Evolutionary conservation across 53 echinoderm and acorn worm species (phyloP), one percentile per base, ranked within the genome.

Genomic region (Echinarachnius parma): DNA sequence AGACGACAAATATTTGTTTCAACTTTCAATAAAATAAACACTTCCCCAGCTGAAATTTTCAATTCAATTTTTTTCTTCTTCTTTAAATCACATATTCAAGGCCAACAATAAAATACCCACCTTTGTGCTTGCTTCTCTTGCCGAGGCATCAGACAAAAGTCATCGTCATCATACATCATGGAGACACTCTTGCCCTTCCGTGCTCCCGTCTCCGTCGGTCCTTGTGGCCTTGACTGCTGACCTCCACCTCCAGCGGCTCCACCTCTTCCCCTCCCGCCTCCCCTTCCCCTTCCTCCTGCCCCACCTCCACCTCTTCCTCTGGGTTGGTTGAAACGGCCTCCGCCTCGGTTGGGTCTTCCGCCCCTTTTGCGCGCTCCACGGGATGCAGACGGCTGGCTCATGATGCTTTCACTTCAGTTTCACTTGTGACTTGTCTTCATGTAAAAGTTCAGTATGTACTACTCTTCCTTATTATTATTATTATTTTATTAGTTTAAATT

Each of bases 81-180:
- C 56, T 19, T 55, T n/a, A n/a, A n/a, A n/a, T n/a, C n/a, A n/a
- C n/a, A n/a, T n/a, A n/a, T n/a, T n/a, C n/a, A n/a, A n/a, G n/a
- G n/a, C n/a, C n/a, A n/a, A n/a, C n/a, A n/a, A n/a, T n/a, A n/a
- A n/a, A n/a, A n/a, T n/a, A n/a, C n/a, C n/a, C n/a, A n/a, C n/a
- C n/a, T n/a, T n/a, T n/a, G n/a, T n/a, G n/a, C n/a, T n/a, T n/a
- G 65, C 24, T 80, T 49, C 10, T 48, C 75, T 25, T 72, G 74
- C 30, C 61, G 58, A 3, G 87, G 87, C 64, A 86, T 77, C 58
- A 89, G 35, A 21, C 62, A 71, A 89, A 89, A 80, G 75, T 89
- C 89, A 35, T 89, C 84, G 63, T 88, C 83, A 33, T 88, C 83
- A 66, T 67, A 84, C 44, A 57, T 23, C 74, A 57, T 56, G n/a